Evolutionary conservation across 1,140 invertebrate genomes (phyloP), one percentile per base, ranked within the genome.

Genomic region (Leguminivora glycinivorella): DNA sequence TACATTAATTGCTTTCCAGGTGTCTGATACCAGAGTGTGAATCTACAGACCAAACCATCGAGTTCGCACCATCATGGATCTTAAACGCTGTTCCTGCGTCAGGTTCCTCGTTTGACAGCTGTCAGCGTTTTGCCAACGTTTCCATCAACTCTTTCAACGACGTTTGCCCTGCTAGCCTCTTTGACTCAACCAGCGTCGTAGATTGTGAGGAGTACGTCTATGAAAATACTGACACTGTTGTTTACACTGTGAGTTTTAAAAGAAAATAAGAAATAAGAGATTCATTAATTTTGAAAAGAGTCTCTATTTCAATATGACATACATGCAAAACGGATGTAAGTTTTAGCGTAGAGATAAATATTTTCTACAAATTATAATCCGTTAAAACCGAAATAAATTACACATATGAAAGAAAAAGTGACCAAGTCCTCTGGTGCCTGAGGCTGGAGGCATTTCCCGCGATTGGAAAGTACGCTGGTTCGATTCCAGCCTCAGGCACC

Each of bases 21-120:
- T 96, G 95, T 79, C 79, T 92, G n/a, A 93, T 95, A 69, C 90
- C 93, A n/a, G 93, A 94, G 82, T 95, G 95, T 76, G 94, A 92
- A 67, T 67, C 43, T 7, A 68, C 72, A 14, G 67, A 78, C 1
- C 75, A 67, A 0, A 9, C 71, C 0, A 75, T 85, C 4, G 74
- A 71, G 3, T 94, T 92, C 72, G 58, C 91, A 6, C 92, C 92
- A 25, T 10, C 75, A 0, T 95, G 95, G 94, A 77, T 94, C 3
- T 67, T 83, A 4, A 92, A 92, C 74, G 93, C 93, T 0, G 88
- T 93, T 69, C 93, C 94, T 17, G 75, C 83, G n/a, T 73, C 83
- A 67, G 67, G 87, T 72, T 73, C 76, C 10, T 79, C 84, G 12
- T 90, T 93, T 69, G 89, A 92, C 6, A 72, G 26, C 56, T 88